Evolutionary conservation across 2,113 vertebrate species (phyloP), one percentile per base, ranked within the genome.

Genomic region (Turdus rufiventris): DNA sequence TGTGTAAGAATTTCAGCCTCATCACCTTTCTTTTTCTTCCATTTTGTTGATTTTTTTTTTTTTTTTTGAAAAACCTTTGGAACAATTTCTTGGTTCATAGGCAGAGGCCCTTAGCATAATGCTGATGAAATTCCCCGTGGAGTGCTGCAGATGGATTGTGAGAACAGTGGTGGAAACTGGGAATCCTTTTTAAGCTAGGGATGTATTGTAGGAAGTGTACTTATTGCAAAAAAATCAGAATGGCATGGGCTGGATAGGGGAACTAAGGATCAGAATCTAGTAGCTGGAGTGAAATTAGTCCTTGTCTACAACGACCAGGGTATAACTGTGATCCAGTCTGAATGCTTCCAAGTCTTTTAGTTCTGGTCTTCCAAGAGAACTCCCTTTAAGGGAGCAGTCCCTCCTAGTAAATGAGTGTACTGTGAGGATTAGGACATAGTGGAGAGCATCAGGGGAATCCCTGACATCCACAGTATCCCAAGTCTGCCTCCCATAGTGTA

Each of bases 391-490:
- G 23, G 31, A 88, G 9, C 24, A 40, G 21, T n/a, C 15, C 28
- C 48, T 85, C n/a, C 48, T 28, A 12, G 33, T 33, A 65, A 93
- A 50, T 6, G 17, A 61, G 8, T 50, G 28, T 70, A 12, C n/a
- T 40, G 8, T 25, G n/a, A 13, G 53, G 18, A 33, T 68, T 38
- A 28, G 40, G 50, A 42, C 8, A 8, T 25, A 28, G 1, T 3
- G 28, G 42, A 25, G 50, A 67, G 5, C 2, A 3, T 28, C 36
- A 36, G 29, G 10, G 54, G 36, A 67, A 63, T 38, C 53, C 36
- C 58, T 51, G 54, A 34, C 34, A 42, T 23, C 24, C 0, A 0
- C 25, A 40, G 51, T 16, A 62, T 31, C 47, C 47, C 20, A 10
- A 17, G 15, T 28, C 57, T 78, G 29, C 77, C 47, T 74, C 24